phyloP scores from a whole-genome alignment of 2,797 vertebrate genomes.

The Aphelocoma californica region DNA sequence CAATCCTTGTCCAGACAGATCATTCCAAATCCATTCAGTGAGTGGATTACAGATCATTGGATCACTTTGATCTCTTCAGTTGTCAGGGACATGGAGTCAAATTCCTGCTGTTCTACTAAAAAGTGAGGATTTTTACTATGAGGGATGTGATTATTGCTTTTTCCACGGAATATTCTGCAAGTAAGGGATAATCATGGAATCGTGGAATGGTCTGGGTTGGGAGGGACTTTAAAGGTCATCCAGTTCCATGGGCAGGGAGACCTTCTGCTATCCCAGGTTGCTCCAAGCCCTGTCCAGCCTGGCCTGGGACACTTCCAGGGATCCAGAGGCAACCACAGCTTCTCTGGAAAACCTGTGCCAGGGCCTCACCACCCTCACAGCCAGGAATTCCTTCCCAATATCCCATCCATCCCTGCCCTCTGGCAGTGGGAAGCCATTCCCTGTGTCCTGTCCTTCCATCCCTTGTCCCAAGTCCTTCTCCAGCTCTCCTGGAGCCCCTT shows the following conservation, averaged over 20 bases:
- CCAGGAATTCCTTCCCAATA: rapidly evolving
- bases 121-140: neutral
- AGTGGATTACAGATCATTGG: rapidly evolving
- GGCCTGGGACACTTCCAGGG: neutral
- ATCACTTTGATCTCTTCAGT: neutral
- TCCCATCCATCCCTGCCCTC: rapidly evolving
- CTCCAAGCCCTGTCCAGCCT: rapidly evolving
- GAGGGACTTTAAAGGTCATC: neutral
- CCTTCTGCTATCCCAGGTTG: rapidly evolving
- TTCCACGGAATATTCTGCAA: neutral
- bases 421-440: neutral
- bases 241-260: no score
- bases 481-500: neutral
- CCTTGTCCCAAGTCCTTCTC: neutral
- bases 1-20: neutral
- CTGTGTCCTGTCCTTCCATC: no score
- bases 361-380: rapidly evolving
- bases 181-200: neutral
- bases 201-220: neutral
- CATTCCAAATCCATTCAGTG: neutral
- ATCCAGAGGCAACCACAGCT: neutral
- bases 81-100: neutral
- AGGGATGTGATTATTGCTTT: neutral
- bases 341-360: rapidly evolving
- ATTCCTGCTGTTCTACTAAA: neutral